phyloP scores from a whole-genome alignment of 2,797 vertebrate species.

The Podarcis lilfordi region DNA sequence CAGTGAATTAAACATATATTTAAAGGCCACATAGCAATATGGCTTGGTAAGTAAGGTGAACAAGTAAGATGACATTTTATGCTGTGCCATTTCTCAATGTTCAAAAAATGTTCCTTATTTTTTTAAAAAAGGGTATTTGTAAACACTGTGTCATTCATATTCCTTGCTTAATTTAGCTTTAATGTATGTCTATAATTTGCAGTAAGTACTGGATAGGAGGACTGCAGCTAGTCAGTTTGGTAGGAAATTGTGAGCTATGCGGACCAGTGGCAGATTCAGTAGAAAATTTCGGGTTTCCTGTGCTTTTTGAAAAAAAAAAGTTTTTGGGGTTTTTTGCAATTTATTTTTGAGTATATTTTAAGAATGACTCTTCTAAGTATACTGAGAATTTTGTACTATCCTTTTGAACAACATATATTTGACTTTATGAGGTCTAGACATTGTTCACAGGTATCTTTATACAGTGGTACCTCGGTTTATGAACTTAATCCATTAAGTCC shows the following conservation, averaged over 20 bases:
- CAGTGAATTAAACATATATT: not conserved
- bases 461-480: too few relatives aligned
- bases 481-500: too few relatives aligned
- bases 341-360: not conserved
- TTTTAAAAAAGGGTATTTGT: not conserved
- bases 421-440: too few relatives aligned
- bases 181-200: not conserved
- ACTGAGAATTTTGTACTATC: not conserved
- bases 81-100: not conserved
- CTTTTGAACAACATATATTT: not conserved
- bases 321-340: not conserved
- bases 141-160: not conserved
- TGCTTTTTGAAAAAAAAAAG: not conserved
- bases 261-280: not conserved
- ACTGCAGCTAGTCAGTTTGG: not conserved
- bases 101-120: not conserved
- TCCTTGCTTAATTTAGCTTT: not conserved
- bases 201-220: not conserved
- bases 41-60: constrained; percentile 25
- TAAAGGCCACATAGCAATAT: constrained; percentile 14
- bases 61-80: not conserved
- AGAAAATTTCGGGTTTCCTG: not conserved
- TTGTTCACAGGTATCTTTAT: too few relatives aligned
- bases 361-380: not conserved
- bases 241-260: not conserved